A percentile compares a stretch with the other conserved stretches of the same genome.
Evolutionary conservation across 2,113 vertebrate species (phyloP).

Genomic region (Pleuronectes platessa): DNA sequence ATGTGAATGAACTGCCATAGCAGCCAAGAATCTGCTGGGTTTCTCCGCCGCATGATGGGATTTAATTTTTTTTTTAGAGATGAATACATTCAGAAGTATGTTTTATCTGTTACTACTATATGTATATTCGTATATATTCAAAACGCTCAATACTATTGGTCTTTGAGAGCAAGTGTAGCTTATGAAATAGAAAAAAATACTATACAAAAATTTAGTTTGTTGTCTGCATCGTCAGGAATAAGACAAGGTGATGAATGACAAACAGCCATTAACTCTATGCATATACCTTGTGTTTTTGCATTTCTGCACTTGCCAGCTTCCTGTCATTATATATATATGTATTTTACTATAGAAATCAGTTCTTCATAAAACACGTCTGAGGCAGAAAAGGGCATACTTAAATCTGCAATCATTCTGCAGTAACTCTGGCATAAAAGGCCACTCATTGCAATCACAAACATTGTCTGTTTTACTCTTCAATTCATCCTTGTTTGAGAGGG

Average conservation of each 20-base stretch:
- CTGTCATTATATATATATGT: slow-evolving; percentile 16
- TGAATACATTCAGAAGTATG: neutral
- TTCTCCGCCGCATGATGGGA: too few species aligned
- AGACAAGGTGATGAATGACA: neutral
- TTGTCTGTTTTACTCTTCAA: slow-evolving; percentile 10
- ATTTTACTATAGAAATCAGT: slow-evolving; percentile 22
- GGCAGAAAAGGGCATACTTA: neutral
- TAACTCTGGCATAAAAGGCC: slow-evolving; percentile 12
- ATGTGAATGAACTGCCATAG: neutral
- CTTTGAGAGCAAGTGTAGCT: too few species aligned
- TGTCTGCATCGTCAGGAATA: neutral
- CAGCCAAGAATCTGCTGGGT: too few species aligned
- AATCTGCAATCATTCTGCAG: neutral
- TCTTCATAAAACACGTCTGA: slow-evolving; percentile 10
- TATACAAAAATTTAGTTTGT: neutral
- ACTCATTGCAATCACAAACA: slow-evolving; percentile 17
- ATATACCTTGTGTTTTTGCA: slow-evolving; percentile 18
- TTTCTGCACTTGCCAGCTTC: slow-evolving; percentile 47
- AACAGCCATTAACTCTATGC: slow-evolving; percentile 1
- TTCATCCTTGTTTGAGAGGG: neutral
- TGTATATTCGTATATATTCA: neutral
- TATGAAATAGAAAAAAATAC: too few species aligned
- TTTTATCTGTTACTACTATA: neutral
- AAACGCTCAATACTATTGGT: too few species aligned
- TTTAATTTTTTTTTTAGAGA: too few species aligned